phyloP scores from a whole-genome alignment of 1,140 invertebrate genomes.

The Sinonovacula constricta region DNA sequence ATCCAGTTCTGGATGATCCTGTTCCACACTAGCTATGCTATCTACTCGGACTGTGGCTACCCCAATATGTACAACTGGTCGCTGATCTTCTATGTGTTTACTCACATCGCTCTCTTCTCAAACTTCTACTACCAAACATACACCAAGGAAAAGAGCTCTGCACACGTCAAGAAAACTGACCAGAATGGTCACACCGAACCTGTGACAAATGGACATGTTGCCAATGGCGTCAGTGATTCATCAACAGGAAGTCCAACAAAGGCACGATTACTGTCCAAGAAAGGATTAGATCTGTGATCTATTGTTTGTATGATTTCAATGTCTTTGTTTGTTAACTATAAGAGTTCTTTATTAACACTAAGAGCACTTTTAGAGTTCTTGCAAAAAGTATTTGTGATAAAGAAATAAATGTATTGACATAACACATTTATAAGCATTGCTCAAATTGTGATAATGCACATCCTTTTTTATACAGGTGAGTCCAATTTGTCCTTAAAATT shows the following conservation, averaged over 20 bases:
- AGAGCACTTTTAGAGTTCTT: no score
- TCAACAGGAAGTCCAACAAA: neutral
- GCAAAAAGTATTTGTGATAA: no score
- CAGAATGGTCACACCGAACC: constrained; percentile 11
- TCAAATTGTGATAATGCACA: no score
- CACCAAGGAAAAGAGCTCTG: constrained; percentile 56
- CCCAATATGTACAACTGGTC: constrained; percentile 74
- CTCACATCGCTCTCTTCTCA: constrained; percentile 72
- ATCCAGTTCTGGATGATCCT: constrained; percentile 64
- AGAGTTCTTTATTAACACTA: no score
- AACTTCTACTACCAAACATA: constrained; percentile 66
- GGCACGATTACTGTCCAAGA: constrained; percentile 7
- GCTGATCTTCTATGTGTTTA: constrained; percentile 75
- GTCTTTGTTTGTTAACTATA: no score
- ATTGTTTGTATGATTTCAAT: no score
- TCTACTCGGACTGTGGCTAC: constrained; percentile 76
- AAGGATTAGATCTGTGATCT: constrained; percentile 11
- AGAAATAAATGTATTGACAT: no score
- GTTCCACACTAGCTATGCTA: constrained; percentile 56
- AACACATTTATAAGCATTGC: no score
- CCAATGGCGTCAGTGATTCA: neutral
- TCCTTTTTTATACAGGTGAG: no score
- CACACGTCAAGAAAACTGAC: constrained; percentile 28
- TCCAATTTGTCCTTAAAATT: no score
- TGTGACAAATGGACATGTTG: constrained; percentile 7